Evolutionary conservation across 2,888 invertebrate genomes (phyloP).

Genomic region (Isoperla grammatica): DNA sequence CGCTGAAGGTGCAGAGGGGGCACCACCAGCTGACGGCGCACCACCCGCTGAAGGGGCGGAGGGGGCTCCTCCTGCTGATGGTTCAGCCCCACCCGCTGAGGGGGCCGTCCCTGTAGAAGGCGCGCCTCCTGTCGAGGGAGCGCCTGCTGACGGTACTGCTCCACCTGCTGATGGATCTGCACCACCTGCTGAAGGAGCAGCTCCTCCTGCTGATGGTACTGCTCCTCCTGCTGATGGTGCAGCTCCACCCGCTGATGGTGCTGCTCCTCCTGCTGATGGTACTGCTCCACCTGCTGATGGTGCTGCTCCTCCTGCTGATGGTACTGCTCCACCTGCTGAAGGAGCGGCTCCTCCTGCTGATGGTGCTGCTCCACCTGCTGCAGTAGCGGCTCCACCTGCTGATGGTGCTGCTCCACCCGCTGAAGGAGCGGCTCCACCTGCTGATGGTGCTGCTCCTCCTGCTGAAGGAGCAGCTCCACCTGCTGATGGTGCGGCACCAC

Average conservation of each 20-base stretch:
- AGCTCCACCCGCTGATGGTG: conserved; percentile 34
- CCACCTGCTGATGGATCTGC: conserved; percentile 32
- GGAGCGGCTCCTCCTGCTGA: conserved; percentile 31
- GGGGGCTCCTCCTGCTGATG: conserved; percentile 32
- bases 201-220: conserved; percentile 39
- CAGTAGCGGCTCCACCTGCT: conserved; percentile 34
- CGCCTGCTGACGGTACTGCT: conserved; percentile 33
- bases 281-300: conserved; percentile 36
- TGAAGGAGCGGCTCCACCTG: conserved; percentile 31
- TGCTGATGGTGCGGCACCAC: conserved; percentile 36
- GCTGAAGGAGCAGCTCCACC: conserved; percentile 30
- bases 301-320: conserved; percentile 33
- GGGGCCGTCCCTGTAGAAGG: conserved; percentile 36
- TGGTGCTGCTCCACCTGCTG: conserved; percentile 33
- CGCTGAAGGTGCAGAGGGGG: conserved; percentile 38
- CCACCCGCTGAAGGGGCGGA: conserved; percentile 40
- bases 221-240: conserved; percentile 34
- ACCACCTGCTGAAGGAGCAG: conserved; percentile 33
- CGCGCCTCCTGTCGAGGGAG: conserved; percentile 33
- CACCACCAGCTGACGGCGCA: conserved; percentile 34
- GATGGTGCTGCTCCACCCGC: conserved; percentile 33
- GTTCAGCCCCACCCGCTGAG: conserved; percentile 37
- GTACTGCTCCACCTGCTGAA: conserved; percentile 33
- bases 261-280: conserved; percentile 38
- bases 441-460: conserved; percentile 37